Evolutionary conservation across 30 jellyfish, hydroid and myxozoan genomes (phyloP), one percentile per base, ranked within the genome.

Genomic region (Chrysaora quinquecirrha): DNA sequence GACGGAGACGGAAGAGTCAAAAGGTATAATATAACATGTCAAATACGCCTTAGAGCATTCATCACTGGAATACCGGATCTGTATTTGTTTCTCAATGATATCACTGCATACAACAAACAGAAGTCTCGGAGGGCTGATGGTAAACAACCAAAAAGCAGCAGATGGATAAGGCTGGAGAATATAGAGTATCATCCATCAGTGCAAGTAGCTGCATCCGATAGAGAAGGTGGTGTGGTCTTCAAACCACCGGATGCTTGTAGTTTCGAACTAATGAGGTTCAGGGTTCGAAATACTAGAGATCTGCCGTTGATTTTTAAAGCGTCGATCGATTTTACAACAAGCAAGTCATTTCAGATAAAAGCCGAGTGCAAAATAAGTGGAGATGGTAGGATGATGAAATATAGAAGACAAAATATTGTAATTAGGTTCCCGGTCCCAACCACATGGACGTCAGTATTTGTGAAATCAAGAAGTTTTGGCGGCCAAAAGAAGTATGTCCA

Each of bases 231-330:
- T 1, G 46, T 91, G 34, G 89, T 65, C 30, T 86, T 91, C 63
- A 61, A 47, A 30, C 98, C 98, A 31, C 98, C 98, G 18, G 98
- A 91, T 85, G 97, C 96, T 9, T 91, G 98, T 71, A 80, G 96
- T 69, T 85, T 91, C 73, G 98, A 91, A 71, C 76, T 91, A 2
- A 34, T 91, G 69, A 95, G 98, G 33, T 85, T 85, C 34, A 90
- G 95, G 25, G 84, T 76, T 9, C 76, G 83, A 20, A 66, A 58
- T 30, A 70, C 32, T 10, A 71, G 63, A 16, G 64, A 29, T 16
- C 84, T 80, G 0, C 98, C 98, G 3, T 9, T 91, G 0, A 21
- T 64, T 14, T 89, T 87, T 33, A 91, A 72, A 67, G 81, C 89
- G 0, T 46, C 96, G 25, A 60, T 91, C 10, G 97, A 91, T 19